Evolutionary conservation across 2,797 vertebrate genomes (phyloP), one percentile per base, ranked within the genome.

Genomic region (Nannoperca obscura): DNA sequence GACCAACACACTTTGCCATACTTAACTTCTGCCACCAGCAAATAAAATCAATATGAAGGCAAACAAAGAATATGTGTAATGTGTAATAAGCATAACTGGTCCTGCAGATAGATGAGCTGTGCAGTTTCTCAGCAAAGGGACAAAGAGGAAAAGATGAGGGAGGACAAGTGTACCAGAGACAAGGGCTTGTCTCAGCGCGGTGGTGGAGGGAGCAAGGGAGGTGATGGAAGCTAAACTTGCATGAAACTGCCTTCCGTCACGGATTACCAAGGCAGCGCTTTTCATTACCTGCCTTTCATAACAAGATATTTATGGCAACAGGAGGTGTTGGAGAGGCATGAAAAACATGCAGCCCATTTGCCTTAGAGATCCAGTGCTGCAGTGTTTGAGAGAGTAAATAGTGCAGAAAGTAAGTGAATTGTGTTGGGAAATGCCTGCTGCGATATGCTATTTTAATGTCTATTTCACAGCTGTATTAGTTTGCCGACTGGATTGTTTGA

Each of bases 201-300:
- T 4, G 47, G 67, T 58, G 76, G 71, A 71, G 22, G 76, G 59
- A 85, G 63, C 58, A 60, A 71, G 63, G 55, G 82, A 86, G 77
- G 71, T 79, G 80, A 75, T 88, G 85, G 86, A 87, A 92, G 90
- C 90, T 92, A 94, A 93, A 93, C 71, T 83, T 85, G 88, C 89
- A 76, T 88, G 92, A 93, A 94, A 92, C 67, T 87, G 84, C 86
- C 93, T 90, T 92, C 60, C 64, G 89, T 91, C 88, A 80, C 13
- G 61, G 94, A 88, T 86, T 84, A 89, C 93, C 91, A 90, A 93
- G 81, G 85, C 85, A 63, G 75, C 52, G 82, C 87, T 85, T 92
- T 91, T 93, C 93, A 90, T 94, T 93, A 92, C 92, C 91, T 90
- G 88, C 85, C 87, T 93, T 93, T 94, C 92, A 94, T 91, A 92